phyloP scores from a whole-genome alignment of 2,113 vertebrate genomes.

The Holacanthus passer region DNA sequence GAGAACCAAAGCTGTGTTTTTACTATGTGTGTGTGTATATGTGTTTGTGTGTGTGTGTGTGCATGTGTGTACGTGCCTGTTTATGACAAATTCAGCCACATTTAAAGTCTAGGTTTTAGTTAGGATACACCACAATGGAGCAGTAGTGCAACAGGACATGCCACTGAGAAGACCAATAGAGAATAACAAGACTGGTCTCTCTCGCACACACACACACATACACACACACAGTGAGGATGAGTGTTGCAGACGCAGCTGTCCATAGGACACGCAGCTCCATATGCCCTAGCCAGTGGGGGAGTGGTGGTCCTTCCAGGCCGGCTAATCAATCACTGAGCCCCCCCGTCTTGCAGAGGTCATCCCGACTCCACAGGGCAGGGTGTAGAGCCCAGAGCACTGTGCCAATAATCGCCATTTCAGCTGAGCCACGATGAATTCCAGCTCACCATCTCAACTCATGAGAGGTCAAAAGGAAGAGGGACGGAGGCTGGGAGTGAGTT shows the following conservation, averaged over 20 bases:
- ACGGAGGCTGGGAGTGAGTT: constrained; percentile 1
- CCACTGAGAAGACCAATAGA: constrained; percentile 16
- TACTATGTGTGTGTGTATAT: neutral
- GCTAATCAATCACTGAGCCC: constrained; percentile 83
- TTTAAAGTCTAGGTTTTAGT: constrained; percentile 3
- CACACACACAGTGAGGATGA: constrained; percentile 48
- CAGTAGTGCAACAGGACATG: constrained; percentile 7
- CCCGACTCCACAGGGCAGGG: constrained; percentile 69
- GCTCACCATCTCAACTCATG: constrained; percentile 31
- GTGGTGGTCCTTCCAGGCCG: constrained; percentile 70
- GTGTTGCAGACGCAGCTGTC: constrained; percentile 75
- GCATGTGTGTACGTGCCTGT: neutral
- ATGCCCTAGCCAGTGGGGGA: constrained; percentile 80
- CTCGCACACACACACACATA: constrained; percentile 23
- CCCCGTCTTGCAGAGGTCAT: constrained; percentile 71
- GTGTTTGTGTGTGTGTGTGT: neutral
- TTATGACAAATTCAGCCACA: neutral
- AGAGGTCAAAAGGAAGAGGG: constrained; percentile 48
- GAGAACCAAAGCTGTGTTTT: neutral
- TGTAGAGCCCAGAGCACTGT: constrained; percentile 66
- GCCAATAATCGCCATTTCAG: constrained; percentile 73
- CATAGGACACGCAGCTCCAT: constrained; percentile 77
- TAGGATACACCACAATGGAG: neutral
- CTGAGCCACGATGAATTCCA: constrained; percentile 66
- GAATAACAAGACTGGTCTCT: constrained; percentile 23